phyloP scores from a whole-genome alignment of 1,140 invertebrate genomes.

The Pemphigus obesinymphae region DNA sequence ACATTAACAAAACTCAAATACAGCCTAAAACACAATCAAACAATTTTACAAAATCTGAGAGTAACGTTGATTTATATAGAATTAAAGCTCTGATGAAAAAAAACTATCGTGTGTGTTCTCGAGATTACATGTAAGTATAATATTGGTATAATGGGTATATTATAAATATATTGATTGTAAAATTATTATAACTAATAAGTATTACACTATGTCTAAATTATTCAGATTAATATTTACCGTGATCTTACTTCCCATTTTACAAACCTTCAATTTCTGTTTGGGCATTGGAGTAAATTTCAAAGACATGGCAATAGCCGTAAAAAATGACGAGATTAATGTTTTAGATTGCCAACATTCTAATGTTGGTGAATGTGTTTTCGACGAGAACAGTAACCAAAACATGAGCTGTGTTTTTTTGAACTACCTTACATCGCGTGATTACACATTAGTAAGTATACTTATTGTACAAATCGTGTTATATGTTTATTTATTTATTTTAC shows the following conservation, averaged over 20 bases:
- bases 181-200: not conserved
- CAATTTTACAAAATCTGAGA: not conserved
- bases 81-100: slow-evolving; percentile 13
- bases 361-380: not conserved
- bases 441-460: not conserved
- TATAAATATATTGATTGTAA: not conserved
- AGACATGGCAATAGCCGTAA: not conserved
- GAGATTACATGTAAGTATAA: slow-evolving; percentile 24
- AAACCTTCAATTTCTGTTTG: slow-evolving; percentile 4
- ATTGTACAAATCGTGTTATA: not conserved
- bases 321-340: slow-evolving; percentile 15
- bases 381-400: not conserved
- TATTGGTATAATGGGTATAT: not conserved
- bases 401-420: slow-evolving; percentile 14
- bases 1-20: not conserved
- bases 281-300: not conserved
- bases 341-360: not conserved
- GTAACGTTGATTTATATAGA: not conserved
- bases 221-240: not conserved
- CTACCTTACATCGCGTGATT: not conserved
- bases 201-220: not conserved
- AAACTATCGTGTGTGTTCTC: not conserved
- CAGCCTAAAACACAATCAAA: not conserved
- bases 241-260: not conserved
- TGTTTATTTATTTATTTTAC: not conserved